Evolutionary conservation across 2,113 vertebrate species (phyloP).

Genomic region (Turnix velox): DNA sequence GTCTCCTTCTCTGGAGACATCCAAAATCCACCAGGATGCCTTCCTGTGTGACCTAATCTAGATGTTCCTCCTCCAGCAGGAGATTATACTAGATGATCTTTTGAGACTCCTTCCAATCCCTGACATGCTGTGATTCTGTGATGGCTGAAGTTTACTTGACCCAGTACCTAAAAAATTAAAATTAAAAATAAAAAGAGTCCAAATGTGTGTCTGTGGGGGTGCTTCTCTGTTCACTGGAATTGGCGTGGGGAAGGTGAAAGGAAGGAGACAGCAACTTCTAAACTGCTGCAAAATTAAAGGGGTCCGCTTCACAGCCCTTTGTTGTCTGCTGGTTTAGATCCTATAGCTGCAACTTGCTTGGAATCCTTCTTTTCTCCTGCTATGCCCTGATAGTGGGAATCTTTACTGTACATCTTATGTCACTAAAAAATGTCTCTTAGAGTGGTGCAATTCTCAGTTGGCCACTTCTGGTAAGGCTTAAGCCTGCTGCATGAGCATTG

Average conservation of each 20-base stretch:
- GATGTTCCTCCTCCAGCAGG: too few species aligned
- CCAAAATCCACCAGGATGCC: too few species aligned
- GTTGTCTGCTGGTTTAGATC: background rate
- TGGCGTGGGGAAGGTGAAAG: background rate
- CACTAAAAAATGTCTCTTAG: background rate
- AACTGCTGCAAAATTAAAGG: background rate
- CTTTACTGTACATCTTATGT: background rate
- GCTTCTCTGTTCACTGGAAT: background rate
- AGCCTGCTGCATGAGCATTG: background rate
- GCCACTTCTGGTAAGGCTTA: background rate
- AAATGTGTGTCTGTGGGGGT: fast-evolving
- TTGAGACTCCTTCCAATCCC: too few species aligned
- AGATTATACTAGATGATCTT: too few species aligned
- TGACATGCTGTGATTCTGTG: too few species aligned
- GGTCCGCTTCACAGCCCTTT: background rate
- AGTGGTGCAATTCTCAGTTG: background rate
- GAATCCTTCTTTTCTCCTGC: background rate
- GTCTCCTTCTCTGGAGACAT: too few species aligned
- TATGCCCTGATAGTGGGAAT: background rate
- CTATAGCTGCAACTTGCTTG: background rate
- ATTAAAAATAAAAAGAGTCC: background rate
- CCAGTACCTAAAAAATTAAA: background rate
- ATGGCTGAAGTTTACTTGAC: background rate
- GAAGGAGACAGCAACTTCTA: background rate
- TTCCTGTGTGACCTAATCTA: too few species aligned